Conservation (phyloP, 2,888 invertebrate genomes). For the Leuctra nigra region DNA sequence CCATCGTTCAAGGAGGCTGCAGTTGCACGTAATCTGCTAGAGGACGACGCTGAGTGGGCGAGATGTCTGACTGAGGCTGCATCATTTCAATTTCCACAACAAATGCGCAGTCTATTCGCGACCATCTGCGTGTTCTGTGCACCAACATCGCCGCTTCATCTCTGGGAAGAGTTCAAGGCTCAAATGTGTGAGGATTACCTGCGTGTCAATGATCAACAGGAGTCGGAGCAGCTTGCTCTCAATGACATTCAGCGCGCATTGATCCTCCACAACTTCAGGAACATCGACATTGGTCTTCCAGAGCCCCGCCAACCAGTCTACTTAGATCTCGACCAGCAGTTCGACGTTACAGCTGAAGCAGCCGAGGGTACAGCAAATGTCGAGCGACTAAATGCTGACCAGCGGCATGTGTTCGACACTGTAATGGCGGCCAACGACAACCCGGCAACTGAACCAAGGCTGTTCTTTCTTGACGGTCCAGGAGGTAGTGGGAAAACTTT, state of each 20-base stretch:
- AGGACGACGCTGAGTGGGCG: constrained; percentile 34
- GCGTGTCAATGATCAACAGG: not conserved
- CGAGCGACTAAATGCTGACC: not conserved
- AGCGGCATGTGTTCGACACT: not conserved
- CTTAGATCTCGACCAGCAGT: not conserved
- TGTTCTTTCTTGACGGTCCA: constrained; percentile 35
- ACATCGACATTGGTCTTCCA: too few relatives aligned
- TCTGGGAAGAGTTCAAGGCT: not conserved
- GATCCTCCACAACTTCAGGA: too few relatives aligned
- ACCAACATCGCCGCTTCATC: not conserved
- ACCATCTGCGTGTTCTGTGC: constrained; percentile 28
- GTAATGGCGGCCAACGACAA: not conserved
- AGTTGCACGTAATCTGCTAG: constrained; percentile 34
- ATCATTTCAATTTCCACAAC: constrained; percentile 28
- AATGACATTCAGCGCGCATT: not conserved
- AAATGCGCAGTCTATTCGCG: constrained; percentile 33
- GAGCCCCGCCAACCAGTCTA: too few relatives aligned
- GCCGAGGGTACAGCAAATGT: not conserved
- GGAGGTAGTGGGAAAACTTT: constrained; percentile 41
- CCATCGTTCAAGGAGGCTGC: constrained; percentile 39
- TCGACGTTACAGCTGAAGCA: not conserved
- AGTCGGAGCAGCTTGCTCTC: not conserved
- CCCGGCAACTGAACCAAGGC: not conserved
- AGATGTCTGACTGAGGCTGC: constrained; percentile 30
- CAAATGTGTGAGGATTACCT: not conserved